Conservation (phyloP, 2,797 vertebrate species). For the Acrossocheilus fasciatus region DNA sequence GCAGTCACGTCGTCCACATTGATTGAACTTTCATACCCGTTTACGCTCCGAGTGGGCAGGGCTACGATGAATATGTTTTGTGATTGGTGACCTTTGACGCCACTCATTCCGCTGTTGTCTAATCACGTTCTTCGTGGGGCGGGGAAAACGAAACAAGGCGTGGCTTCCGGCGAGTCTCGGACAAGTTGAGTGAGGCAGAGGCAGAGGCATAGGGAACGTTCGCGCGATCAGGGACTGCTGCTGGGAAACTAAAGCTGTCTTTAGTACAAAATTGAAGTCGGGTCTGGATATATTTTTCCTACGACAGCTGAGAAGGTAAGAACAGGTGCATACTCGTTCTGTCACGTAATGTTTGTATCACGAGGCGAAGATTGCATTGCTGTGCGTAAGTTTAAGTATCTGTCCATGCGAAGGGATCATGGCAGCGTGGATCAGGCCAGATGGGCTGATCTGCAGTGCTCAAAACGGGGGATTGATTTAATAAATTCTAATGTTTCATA, state of each 20-base stretch:
- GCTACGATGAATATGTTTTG: not conserved
- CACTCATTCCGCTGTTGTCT: constrained; percentile 53
- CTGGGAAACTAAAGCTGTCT: constrained; percentile 7
- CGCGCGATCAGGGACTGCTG: constrained; percentile 52
- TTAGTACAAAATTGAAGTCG: constrained; percentile 27
- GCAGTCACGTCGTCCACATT: constrained; percentile 11
- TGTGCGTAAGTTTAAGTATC: constrained; percentile 10
- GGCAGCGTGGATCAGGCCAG: constrained; percentile 48
- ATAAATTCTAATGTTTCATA: not conserved
- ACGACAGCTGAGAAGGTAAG: constrained; percentile 67
- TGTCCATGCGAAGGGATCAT: constrained; percentile 27
- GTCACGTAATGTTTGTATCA: not conserved
- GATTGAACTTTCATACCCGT: constrained; percentile 38
- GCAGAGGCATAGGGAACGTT: constrained; percentile 58
- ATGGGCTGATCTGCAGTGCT: constrained; percentile 8
- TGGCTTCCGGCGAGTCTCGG: constrained; percentile 55
- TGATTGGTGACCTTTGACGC: constrained; percentile 65
- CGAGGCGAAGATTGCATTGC: not conserved
- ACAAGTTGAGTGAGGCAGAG: constrained; percentile 48
- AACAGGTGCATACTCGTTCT: too few species aligned
- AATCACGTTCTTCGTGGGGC: constrained; percentile 63
- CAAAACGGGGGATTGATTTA: not conserved
- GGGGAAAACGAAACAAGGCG: constrained; percentile 63
- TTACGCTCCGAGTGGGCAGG: constrained; percentile 19
- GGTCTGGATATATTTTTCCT: constrained; percentile 62